Evolutionary conservation across 1,140 invertebrate genomes (phyloP).

Genomic region (Camponotus vicinus): DNA sequence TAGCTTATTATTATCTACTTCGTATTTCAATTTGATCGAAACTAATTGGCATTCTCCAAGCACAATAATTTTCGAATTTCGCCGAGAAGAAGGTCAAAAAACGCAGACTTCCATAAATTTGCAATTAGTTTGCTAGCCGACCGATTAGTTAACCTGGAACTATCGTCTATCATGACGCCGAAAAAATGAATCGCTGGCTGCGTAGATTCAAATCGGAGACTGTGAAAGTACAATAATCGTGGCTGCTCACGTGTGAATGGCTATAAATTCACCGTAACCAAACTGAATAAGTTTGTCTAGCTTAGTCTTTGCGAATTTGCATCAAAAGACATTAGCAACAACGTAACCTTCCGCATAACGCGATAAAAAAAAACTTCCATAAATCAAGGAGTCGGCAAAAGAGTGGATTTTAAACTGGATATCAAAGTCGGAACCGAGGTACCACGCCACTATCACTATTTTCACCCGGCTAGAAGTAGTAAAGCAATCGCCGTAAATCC

Average conservation of each 20-base stretch:
- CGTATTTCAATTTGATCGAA: constrained; percentile 7
- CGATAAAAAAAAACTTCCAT: neutral
- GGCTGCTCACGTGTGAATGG: constrained; percentile 15
- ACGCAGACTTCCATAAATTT: constrained; percentile 37
- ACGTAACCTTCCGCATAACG: neutral
- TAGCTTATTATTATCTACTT: constrained; percentile 16
- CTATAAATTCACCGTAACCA: constrained; percentile 8
- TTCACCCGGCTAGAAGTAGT: neutral
- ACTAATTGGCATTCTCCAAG: constrained; percentile 4
- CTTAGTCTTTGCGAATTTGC: neutral
- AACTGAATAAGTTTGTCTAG: neutral
- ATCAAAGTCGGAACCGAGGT: neutral
- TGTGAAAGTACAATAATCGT: constrained; percentile 67
- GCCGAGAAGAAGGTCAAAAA: neutral
- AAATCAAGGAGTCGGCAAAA: neutral
- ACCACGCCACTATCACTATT: neutral
- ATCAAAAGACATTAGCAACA: neutral
- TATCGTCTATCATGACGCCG: constrained; percentile 29
- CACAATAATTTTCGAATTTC: constrained; percentile 38
- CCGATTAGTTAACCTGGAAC: constrained; percentile 11
- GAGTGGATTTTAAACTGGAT: neutral
- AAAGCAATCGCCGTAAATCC: constrained; percentile 21
- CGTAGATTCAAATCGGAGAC: constrained; percentile 64
- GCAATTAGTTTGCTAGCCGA: constrained; percentile 51
- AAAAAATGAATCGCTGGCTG: constrained; percentile 62